A percentile compares a stretch with the other conserved stretches of the same genome.
Conservation (phyloP, 2,113 vertebrate genomes). For the Callorhinus ursinus region DNA sequence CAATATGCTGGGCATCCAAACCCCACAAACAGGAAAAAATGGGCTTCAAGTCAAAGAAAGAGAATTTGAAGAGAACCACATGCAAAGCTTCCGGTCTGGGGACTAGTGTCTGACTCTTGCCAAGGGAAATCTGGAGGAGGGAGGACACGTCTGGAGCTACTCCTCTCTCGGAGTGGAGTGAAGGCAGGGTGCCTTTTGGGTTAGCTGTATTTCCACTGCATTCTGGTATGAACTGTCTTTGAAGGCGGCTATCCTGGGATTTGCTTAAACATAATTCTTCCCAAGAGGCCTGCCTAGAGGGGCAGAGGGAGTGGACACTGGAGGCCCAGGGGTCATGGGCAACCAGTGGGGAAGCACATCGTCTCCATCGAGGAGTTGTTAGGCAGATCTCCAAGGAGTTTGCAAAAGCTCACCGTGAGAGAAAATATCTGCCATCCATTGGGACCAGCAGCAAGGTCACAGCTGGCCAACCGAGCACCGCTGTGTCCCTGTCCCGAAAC, state of each 20-base stretch:
- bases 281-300: background rate
- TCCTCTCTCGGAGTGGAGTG: background rate
- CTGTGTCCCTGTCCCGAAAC: background rate
- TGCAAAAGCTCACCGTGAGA: background rate
- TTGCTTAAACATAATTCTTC: background rate
- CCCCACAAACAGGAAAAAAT: background rate
- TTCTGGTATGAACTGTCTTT: background rate
- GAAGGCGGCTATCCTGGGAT: background rate
- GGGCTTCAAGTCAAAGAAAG: background rate
- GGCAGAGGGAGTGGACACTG: background rate
- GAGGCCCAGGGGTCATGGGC: background rate
- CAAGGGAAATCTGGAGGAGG: background rate
- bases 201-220: background rate
- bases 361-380: background rate
- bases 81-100: background rate
- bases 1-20: no score
- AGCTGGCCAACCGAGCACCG: rapidly evolving
- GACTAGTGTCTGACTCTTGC: background rate
- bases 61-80: background rate
- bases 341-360: background rate
- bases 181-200: background rate
- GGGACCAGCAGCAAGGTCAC: background rate
- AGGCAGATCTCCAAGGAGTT: background rate
- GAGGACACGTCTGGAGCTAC: background rate
- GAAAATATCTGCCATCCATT: background rate